phyloP scores from a whole-genome alignment of 2,888 invertebrate genomes.

The Gari tellinella region DNA sequence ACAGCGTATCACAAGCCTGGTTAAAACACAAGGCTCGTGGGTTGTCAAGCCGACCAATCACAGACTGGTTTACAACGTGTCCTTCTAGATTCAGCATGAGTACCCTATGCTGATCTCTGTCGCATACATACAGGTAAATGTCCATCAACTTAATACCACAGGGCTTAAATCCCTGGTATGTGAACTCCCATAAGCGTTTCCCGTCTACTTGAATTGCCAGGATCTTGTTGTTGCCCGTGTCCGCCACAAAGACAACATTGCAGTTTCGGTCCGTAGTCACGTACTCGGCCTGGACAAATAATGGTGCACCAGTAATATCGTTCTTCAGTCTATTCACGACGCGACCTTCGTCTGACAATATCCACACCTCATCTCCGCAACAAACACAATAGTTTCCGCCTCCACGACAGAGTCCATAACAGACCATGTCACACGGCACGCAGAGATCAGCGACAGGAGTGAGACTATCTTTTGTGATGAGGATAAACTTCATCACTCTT shows the following conservation, averaged over 20 bases:
- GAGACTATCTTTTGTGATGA: conserved; percentile 39
- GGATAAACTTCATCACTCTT: conserved; percentile 48
- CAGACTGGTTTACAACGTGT: conserved; percentile 47
- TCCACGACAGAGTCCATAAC: conserved; percentile 54
- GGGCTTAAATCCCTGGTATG: conserved; percentile 52
- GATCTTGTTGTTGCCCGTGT: conserved; percentile 44
- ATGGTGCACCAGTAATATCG: conserved; percentile 31
- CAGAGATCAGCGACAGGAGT: conserved; percentile 56
- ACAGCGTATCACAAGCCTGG: conserved; percentile 19
- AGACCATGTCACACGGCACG: conserved; percentile 57
- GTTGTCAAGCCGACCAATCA: conserved; percentile 52
- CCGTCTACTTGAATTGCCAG: conserved; percentile 51
- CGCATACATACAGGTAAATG: conserved; percentile 45
- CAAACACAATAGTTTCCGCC: conserved; percentile 50
- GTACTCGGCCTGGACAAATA: conserved; percentile 58
- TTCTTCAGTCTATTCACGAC: conserved; percentile 40
- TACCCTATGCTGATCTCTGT: conserved; percentile 50
- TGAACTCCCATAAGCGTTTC: conserved; percentile 49
- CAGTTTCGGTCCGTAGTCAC: conserved; percentile 36
- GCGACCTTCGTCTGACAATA: conserved; percentile 54
- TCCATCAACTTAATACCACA: conserved; percentile 42
- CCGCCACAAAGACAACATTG: conserved; percentile 39
- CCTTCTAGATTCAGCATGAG: conserved; percentile 48
- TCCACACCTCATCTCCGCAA: conserved; percentile 55
- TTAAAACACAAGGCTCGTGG: conserved; percentile 48